These are phyloP conservation scores for Pelodytes ibericus DNA, from an alignment of 2,797 vertebrate genomes.

Conservation along the genomic window DNA sequence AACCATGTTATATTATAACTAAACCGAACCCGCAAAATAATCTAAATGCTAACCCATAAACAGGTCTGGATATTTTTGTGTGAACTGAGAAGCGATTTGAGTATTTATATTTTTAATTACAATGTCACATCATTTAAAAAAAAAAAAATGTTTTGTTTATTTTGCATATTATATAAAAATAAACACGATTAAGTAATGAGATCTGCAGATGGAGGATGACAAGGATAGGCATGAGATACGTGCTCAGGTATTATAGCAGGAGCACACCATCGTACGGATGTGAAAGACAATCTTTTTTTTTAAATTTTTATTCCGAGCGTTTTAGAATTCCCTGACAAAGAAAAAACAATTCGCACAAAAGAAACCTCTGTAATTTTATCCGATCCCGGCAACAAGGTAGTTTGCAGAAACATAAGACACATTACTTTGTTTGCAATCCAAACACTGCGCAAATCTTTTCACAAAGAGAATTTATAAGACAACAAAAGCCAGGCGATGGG, in stretches of 20 bases:
- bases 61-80: too few relatives aligned
- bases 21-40: too few relatives aligned
- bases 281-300: conserved; percentile 37
- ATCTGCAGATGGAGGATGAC: conserved; percentile 23
- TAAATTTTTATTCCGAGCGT: conserved; percentile 8
- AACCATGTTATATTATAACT: too few relatives aligned
- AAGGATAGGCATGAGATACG: not conserved
- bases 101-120: too few relatives aligned
- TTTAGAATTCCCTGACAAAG: conserved; percentile 3
- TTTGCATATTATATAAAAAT: not conserved
- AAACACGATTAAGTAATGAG: conserved; percentile 26
- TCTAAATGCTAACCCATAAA: too few relatives aligned
- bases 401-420: conserved; percentile 34
- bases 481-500: not conserved
- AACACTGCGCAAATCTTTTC: not conserved
- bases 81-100: too few relatives aligned
- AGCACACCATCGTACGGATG: not conserved
- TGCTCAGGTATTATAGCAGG: not conserved
- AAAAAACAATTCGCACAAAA: conserved; percentile 22
- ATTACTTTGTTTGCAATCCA: conserved; percentile 28
- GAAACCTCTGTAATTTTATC: conserved; percentile 35
- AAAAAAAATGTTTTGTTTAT: not conserved
- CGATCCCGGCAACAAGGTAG: not conserved
- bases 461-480: conserved; percentile 10
- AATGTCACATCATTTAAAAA: not conserved